Base-by-base conservation (phyloP, 1,140 invertebrate species). In the Antheraea pernyi region DNA sequence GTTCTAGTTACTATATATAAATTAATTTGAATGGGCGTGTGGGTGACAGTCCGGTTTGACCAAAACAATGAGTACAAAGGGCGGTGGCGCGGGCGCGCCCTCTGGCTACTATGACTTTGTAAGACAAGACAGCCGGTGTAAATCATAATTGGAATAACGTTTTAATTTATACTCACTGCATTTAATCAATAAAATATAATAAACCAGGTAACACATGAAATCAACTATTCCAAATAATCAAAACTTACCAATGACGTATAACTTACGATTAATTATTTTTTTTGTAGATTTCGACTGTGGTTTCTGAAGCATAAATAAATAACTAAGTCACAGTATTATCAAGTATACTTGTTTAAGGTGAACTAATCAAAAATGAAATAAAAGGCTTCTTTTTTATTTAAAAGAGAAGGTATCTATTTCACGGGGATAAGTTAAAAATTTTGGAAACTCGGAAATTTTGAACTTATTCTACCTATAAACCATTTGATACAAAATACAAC, bases 11-110 rank as follows among this genome's bases (percentile, higher is more conserved):
- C 79, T 83, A 83, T 81, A 86, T 86, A 78, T 86, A 83, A 85
- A 81, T 86, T 81, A 86, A 84, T 85, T 83, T 80, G 76, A 81
- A 73, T 73, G 76, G 69, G 65, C 78, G 79, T 81, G 77, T 83
- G 77, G 80, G 84, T 83, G 82, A 84, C 79, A 78, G 78, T 73
- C 64, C 73, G 65, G 67, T 39, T 69, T 84, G 81, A 84, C 81
- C 82, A 78, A 79, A 81, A 76, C 78, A 81, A 84, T 79, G 76
- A 68, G 78, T 74, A 77, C 74, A 82, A 75, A 83, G 80, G 79
- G 80, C 79, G 68, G 68, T 70, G 72, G 68, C 68, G 68, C 68
- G 71, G 69, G 19, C 19, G 6, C 46, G 46, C 67, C 73, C 71
- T 72, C 76, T 65, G 70, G 71, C 72, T n/a, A 68, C 67, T 63